phyloP scores from a whole-genome alignment of 2,113 vertebrate genomes.

The Diadophis punctatus region DNA sequence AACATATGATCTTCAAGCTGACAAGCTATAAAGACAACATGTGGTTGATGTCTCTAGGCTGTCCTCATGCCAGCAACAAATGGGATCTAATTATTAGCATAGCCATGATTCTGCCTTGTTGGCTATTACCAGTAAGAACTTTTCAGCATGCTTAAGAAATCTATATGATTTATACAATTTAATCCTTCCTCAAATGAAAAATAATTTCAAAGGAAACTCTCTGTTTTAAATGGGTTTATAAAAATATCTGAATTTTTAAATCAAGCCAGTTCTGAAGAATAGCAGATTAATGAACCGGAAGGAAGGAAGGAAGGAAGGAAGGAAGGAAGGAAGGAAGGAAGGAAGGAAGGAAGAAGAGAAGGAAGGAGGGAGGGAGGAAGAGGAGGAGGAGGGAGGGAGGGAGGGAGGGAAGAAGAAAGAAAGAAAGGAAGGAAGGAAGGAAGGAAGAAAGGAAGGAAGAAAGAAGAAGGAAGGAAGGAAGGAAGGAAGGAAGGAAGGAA shows the following conservation, averaged over 20 bases:
- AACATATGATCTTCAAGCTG: not conserved
- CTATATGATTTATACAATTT: conserved; percentile 1
- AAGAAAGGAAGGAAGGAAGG: too few relatives aligned
- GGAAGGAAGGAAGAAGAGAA: too few relatives aligned
- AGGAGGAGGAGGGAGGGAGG: rapidly evolving
- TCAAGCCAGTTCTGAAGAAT: conserved; percentile 29
- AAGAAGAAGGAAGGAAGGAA: too few relatives aligned
- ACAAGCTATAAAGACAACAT: not conserved
- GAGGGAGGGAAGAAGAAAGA: too few relatives aligned
- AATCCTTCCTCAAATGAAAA: conserved; percentile 28
- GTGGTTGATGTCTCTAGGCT: not conserved
- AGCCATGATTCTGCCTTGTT: not conserved
- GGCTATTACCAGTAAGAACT: conserved; percentile 3
- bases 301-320: too few relatives aligned
- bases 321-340: too few relatives aligned
- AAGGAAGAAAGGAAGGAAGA: too few relatives aligned
- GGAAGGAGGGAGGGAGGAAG: too few relatives aligned
- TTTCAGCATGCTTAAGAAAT: conserved; percentile 8
- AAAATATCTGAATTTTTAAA: conserved; percentile 28
- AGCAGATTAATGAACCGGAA: conserved; percentile 21
- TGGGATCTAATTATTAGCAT: not conserved
- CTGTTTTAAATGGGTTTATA: conserved; percentile 37
- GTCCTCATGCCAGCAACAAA: not conserved
- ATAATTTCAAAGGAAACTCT: conserved; percentile 40
- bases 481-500: too few relatives aligned